Evolutionary conservation across 1,140 invertebrate species (phyloP), one percentile per base, ranked within the genome.

Genomic region (Magallana ariakensis): DNA sequence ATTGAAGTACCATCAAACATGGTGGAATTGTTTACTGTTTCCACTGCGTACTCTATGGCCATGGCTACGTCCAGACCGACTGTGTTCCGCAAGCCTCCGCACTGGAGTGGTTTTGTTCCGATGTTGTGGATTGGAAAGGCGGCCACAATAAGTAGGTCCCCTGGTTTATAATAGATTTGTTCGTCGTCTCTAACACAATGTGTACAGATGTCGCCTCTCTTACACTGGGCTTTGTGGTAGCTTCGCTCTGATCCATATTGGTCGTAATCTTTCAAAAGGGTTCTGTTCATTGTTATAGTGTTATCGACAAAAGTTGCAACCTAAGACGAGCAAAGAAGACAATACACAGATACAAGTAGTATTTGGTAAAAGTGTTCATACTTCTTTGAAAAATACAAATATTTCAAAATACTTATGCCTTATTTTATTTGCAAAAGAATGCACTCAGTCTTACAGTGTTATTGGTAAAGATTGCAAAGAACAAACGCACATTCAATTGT

Each of bases 21-120:
- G 33, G 56, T 33, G 9, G 10, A 53, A 16, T 82, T 11, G 53
- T 82, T 82, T 4, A 82, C 33, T 55, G 13, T 54, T n/a, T 56
- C 54, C 6, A 82, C 80, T 19, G 80, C 80, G 19, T 55, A 26
- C 53, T 82, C 46, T 54, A 56, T 53, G 4, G 46, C 15, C 8
- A 82, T 33, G 19, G 80, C 80, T n/a, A 82, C 80, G 19, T 82
- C 80, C n/a, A 82, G 80, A 55, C 80, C 46, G 8, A 82, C 54
- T 9, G n/a, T 82, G 15, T 9, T 55, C 15, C 80, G 33, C 46
- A 82, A n/a, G 10, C 54, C 80, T 55, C 80, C 80, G 16, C 80
- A 82, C 15, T 54, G 15, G 0, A 82, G 46, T 0, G 80, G 80
- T 26, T 9, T 56, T 16, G 46, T 55, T 16, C 80, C 80, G 0